phyloP scores from a whole-genome alignment of 2,113 vertebrate genomes.

The Laticauda colubrina region DNA sequence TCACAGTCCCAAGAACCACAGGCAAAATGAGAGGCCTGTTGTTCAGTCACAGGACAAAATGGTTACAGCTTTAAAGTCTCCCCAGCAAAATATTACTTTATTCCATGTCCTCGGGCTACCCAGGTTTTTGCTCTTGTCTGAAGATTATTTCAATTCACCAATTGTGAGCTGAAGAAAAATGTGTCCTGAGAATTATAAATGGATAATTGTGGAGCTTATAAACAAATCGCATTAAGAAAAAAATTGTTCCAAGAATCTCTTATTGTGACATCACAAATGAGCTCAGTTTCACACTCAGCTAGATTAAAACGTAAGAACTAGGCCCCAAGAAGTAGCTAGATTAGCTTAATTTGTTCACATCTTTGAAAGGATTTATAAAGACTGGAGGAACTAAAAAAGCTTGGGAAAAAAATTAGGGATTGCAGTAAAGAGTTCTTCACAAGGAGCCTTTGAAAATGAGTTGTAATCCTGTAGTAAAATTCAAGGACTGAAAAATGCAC shows the following conservation, averaged over 20 bases:
- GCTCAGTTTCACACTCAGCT: background rate
- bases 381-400: background rate
- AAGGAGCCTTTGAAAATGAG: constrained; percentile 2
- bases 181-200: background rate
- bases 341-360: background rate
- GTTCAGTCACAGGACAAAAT: background rate
- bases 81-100: background rate
- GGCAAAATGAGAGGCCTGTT: background rate
- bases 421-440: background rate
- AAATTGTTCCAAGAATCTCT: background rate
- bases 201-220: background rate
- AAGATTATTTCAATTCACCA: constrained; percentile 23
- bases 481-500: background rate
- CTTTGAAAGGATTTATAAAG: background rate
- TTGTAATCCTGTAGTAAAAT: background rate
- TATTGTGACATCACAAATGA: background rate
- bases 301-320: background rate
- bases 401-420: background rate
- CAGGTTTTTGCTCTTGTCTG: constrained; percentile 24
- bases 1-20: background rate
- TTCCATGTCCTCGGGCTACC: constrained; percentile 26
- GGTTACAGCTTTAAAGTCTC: constrained; percentile 28
- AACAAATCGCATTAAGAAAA: constrained; percentile 12
- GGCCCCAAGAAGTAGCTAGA: background rate
- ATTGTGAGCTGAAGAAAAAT: constrained; percentile 19